Conservation (phyloP, 2,888 invertebrate genomes). For the Hypomecis punctinalis region DNA sequence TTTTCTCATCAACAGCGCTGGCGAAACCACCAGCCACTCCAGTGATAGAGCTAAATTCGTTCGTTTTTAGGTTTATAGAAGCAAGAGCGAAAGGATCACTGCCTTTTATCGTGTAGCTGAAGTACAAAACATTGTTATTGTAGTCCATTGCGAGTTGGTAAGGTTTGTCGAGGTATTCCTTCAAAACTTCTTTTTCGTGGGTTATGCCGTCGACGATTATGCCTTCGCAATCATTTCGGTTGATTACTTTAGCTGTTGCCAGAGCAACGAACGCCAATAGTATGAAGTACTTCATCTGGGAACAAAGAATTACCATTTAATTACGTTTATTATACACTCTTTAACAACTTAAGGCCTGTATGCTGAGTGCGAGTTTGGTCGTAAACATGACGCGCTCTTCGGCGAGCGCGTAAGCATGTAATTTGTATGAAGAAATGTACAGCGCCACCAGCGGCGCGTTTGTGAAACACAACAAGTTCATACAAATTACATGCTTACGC, state of each 20-base stretch:
- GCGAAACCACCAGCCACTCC: slow-evolving; percentile 65
- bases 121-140: slow-evolving; percentile 66
- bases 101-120: slow-evolving; percentile 54
- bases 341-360: not conserved
- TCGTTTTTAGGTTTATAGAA: slow-evolving; percentile 61
- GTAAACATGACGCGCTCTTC: too few relatives aligned
- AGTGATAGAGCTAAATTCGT: slow-evolving; percentile 52
- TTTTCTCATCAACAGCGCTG: slow-evolving; percentile 57
- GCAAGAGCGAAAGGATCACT: slow-evolving; percentile 53
- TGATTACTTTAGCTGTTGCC: slow-evolving; percentile 37
- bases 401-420: too few relatives aligned
- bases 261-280: slow-evolving; percentile 36
- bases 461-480: too few relatives aligned
- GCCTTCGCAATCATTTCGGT: slow-evolving; percentile 38
- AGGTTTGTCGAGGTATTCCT: slow-evolving; percentile 52
- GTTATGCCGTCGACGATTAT: slow-evolving; percentile 34
- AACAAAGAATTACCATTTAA: slow-evolving; percentile 3
- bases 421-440: too few relatives aligned
- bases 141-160: slow-evolving; percentile 70
- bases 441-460: too few relatives aligned
- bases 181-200: slow-evolving; percentile 53
- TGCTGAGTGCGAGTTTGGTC: too few relatives aligned
- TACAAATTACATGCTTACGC: too few relatives aligned
- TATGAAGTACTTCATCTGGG: slow-evolving; percentile 53
- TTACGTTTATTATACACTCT: not conserved